phyloP scores from a whole-genome alignment of 1,140 invertebrate species.

The Argopecten irradians region DNA sequence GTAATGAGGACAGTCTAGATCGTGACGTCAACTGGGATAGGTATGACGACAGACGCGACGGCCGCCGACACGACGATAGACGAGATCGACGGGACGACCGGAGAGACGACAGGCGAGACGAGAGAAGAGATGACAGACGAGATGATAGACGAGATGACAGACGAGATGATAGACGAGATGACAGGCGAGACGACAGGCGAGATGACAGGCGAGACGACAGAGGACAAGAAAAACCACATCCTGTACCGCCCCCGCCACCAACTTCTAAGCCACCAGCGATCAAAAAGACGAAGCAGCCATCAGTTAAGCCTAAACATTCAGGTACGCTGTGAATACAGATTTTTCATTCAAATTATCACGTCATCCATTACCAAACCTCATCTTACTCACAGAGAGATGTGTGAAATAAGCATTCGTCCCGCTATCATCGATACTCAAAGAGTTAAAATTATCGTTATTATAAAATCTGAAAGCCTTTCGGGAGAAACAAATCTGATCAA shows the following conservation, averaged over 20 bases:
- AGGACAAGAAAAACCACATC: neutral
- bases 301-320: neutral
- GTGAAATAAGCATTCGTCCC: no score
- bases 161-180: neutral
- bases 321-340: neutral
- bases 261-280: neutral
- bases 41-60: neutral
- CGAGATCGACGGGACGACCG: slow-evolving; percentile 24
- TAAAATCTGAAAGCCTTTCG: no score
- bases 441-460: no score
- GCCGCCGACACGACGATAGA: neutral
- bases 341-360: neutral
- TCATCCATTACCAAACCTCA: no score
- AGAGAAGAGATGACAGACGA: neutral
- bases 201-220: slow-evolving; percentile 26
- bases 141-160: neutral
- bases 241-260: neutral
- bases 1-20: slow-evolving; percentile 26
- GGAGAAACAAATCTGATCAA: no score
- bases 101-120: neutral
- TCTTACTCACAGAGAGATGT: no score
- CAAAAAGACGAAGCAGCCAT: neutral
- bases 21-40: neutral
- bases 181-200: slow-evolving; percentile 11
- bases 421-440: no score